Percentiles rank a stretch among this genome's conserved stretches.
Conservation (phyloP, 2,113 vertebrate species). For the Thalassarche chlororhynchos region DNA sequence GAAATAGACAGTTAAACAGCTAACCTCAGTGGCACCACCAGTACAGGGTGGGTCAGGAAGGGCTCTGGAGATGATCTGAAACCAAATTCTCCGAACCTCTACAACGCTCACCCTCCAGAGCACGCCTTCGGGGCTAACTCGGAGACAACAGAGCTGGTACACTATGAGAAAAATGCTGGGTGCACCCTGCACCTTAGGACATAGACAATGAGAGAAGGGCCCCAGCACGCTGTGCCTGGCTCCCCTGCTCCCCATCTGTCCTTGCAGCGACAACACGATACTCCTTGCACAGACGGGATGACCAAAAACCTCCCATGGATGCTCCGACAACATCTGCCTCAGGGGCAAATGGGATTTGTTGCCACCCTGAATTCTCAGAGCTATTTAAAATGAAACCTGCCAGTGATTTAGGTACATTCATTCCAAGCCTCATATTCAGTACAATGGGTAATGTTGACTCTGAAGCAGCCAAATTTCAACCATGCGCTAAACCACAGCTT, state of each 20-base stretch:
- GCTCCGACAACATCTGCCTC: not conserved
- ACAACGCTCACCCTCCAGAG: not conserved
- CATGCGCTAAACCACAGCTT: not conserved
- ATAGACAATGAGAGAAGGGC: not conserved
- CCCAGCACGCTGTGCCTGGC: not conserved
- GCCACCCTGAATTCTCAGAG: not conserved
- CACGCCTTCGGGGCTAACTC: not conserved
- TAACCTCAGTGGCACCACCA: not conserved
- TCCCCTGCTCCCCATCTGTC: not conserved
- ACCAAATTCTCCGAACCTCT: not conserved
- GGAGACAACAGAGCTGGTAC: not conserved
- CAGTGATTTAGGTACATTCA: not conserved
- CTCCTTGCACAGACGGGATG: not conserved
- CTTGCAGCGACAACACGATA: not conserved
- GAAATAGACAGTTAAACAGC: not conserved
- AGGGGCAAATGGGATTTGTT: not conserved
- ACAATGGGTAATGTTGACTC: not conserved
- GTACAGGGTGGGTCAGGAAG: not conserved
- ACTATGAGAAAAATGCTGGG: not conserved
- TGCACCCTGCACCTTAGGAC: not conserved
- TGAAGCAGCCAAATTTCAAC: not conserved
- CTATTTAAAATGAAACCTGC: not conserved
- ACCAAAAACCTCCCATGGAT: not conserved
- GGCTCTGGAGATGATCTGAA: not conserved
- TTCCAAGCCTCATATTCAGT: not conserved